These are phyloP conservation scores for Tipula vernalis DNA, from an alignment of 2,888 invertebrate species.

Conservation along the genomic window DNA sequence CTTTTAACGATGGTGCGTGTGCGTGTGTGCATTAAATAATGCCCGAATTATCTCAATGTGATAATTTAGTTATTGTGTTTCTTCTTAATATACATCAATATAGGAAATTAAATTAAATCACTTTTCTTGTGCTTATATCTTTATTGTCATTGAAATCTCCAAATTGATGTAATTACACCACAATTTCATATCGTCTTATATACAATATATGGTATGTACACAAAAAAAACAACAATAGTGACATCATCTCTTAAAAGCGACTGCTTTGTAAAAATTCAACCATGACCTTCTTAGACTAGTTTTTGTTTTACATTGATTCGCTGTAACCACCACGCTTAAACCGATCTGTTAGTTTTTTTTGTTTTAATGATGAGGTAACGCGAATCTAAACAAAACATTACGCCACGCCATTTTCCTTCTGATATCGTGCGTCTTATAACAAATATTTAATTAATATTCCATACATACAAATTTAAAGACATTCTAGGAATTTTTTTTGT, in stretches of 20 bases:
- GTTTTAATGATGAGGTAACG: not conserved
- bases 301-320: too few relatives aligned
- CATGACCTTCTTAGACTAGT: not conserved
- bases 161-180: not conserved
- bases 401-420: not conserved
- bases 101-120: not conserved
- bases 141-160: not conserved
- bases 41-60: not conserved
- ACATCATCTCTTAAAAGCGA: too few relatives aligned
- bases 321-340: not conserved
- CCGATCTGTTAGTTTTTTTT: not conserved
- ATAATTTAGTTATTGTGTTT: not conserved
- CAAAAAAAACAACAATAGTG: too few relatives aligned
- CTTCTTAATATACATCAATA: not conserved
- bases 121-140: not conserved
- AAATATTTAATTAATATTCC: too few relatives aligned
- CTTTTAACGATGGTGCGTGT: not conserved
- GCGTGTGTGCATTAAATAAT: too few relatives aligned
- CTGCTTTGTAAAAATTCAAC: too few relatives aligned
- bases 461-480: too few relatives aligned
- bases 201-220: not conserved
- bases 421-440: not conserved
- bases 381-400: not conserved
- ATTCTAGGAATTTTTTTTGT: too few relatives aligned
- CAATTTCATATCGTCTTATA: not conserved